A percentile compares a stretch with the other conserved stretches of the same genome.
Conservation (phyloP, 2,113 vertebrate species). For the Erpornis zantholeuca region DNA sequence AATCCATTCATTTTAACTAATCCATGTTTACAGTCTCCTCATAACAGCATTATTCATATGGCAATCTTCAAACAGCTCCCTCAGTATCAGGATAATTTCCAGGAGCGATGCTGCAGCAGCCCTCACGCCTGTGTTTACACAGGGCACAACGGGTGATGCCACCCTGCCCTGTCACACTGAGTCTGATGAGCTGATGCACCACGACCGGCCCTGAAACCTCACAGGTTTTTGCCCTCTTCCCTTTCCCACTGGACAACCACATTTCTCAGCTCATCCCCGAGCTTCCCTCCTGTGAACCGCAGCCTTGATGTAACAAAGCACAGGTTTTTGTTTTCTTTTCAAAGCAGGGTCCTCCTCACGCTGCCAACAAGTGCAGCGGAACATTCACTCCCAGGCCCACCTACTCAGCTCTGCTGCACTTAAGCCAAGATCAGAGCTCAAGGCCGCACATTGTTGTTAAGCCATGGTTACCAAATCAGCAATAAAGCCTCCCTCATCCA, state of each 20-base stretch:
- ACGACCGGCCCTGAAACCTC: not conserved
- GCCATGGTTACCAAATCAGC: not conserved
- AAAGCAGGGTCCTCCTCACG: not conserved
- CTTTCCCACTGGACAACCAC: not conserved
- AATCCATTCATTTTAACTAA: constrained; percentile 62
- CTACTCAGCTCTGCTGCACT: not conserved
- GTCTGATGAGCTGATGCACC: not conserved
- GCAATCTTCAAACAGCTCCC: constrained; percentile 41
- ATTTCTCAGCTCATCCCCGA: not conserved
- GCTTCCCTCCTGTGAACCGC: not conserved
- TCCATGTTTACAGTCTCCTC: constrained; percentile 66
- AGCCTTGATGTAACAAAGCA: not conserved
- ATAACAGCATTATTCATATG: constrained; percentile 58
- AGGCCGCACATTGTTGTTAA: not conserved
- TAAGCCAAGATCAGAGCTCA: not conserved
- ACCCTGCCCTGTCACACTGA: not conserved
- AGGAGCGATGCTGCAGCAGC: not conserved
- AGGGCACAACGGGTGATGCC: not conserved
- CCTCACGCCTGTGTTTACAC: rapidly evolving
- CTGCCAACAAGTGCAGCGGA: not conserved
- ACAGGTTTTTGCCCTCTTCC: not conserved
- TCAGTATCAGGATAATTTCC: constrained; percentile 32
- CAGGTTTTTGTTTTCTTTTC: not conserved
- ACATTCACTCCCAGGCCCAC: not conserved
- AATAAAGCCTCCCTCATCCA: not conserved